Evolutionary conservation across 2,113 vertebrate species (phyloP).

Genomic region (Phyllostomus discolor): DNA sequence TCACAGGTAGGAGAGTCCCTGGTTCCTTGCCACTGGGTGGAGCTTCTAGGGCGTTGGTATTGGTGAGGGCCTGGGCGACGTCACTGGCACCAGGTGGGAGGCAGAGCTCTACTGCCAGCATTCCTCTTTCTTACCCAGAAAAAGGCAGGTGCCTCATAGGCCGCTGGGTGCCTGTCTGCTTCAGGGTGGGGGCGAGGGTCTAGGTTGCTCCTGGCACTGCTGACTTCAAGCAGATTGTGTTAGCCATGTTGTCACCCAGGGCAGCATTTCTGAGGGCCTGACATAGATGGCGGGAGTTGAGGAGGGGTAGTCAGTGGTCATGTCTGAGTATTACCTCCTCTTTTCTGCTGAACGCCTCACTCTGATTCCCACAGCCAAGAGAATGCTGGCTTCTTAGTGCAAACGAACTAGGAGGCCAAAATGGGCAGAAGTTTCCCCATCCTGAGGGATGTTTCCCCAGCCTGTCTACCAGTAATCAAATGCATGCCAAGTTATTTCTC

Average conservation of each 20-base stretch:
- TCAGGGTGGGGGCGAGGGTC: background rate
- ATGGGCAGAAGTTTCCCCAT: background rate
- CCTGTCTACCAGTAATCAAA: background rate
- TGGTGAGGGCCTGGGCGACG: background rate
- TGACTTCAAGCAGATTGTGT: background rate
- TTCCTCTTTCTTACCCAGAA: background rate
- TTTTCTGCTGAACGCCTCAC: background rate
- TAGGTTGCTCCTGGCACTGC: background rate
- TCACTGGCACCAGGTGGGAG: background rate
- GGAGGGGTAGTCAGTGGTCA: background rate
- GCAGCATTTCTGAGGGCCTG: background rate
- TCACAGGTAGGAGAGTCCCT: background rate
- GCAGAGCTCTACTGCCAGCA: accelerated
- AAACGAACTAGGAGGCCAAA: background rate
- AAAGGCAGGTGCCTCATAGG: conserved; percentile 37
- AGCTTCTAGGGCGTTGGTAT: background rate
- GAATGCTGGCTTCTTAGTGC: background rate
- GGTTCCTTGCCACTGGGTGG: conserved; percentile 18
- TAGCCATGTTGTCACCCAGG: background rate
- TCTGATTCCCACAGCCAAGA: background rate
- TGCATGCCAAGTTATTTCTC: background rate
- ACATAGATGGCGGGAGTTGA: background rate
- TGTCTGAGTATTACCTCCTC: background rate
- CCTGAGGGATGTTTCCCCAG: background rate
- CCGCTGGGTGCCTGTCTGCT: conserved; percentile 14